These are phyloP conservation scores for Salpingus planirostris DNA, from an alignment of 2,888 invertebrate genomes.

Conservation along the genomic window DNA sequence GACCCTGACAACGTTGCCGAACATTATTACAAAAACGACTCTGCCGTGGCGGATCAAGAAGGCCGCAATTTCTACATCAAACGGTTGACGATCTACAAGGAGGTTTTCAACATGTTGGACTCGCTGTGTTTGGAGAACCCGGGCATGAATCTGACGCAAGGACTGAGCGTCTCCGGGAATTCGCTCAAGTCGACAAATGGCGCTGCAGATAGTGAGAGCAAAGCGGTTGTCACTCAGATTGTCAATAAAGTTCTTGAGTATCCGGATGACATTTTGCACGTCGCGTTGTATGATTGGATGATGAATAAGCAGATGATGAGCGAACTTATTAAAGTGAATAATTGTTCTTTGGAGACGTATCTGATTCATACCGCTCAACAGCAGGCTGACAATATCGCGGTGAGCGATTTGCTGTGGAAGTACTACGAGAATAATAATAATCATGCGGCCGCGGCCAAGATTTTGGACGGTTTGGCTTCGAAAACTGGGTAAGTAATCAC, in stretches of 20 bases:
- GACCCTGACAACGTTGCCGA: conserved; percentile 84
- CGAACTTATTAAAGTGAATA: conserved; percentile 58
- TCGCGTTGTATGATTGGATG: conserved; percentile 90
- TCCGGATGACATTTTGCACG: conserved; percentile 82
- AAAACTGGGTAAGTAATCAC: conserved; percentile 55
- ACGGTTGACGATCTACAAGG: conserved; percentile 75
- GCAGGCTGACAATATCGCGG: conserved; percentile 43
- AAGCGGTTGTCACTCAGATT: conserved; percentile 42
- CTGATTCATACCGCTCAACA: conserved; percentile 52
- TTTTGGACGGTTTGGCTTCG: conserved; percentile 79
- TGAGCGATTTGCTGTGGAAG: conserved; percentile 85
- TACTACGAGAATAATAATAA: conserved; percentile 89
- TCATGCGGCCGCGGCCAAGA: conserved; percentile 85
- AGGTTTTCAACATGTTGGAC: conserved; percentile 72
- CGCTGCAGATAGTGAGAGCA: not conserved
- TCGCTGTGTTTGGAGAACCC: conserved; percentile 47
- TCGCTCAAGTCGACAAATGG: not conserved
- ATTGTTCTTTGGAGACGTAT: conserved; percentile 69
- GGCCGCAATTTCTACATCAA: conserved; percentile 44
- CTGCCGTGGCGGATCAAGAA: conserved; percentile 73
- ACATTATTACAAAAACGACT: conserved; percentile 79
- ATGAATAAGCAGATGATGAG: conserved; percentile 64
- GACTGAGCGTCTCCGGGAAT: not conserved
- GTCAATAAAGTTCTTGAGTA: conserved; percentile 59
- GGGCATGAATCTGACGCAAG: conserved; percentile 1